Percentiles rank a stretch among this genome's conserved stretches.
phyloP scores from a whole-genome alignment of 2,888 invertebrate genomes.

The Zonitis immaculata region DNA sequence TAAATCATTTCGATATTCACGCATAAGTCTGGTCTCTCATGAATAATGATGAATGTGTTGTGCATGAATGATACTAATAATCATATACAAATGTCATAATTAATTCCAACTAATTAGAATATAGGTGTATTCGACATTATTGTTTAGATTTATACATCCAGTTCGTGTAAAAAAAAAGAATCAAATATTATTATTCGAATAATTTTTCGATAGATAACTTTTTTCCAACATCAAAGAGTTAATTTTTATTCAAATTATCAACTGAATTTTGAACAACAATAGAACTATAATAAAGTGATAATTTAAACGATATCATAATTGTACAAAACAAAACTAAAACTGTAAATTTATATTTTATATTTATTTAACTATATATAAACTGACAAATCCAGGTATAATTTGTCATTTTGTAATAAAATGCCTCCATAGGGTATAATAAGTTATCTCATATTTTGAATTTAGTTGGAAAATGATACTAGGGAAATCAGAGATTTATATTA shows the following conservation, averaged over 20 bases:
- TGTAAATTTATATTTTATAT: too few relatives aligned
- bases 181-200: too few relatives aligned
- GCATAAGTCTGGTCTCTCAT: conserved; percentile 1
- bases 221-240: too few relatives aligned
- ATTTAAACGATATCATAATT: too few relatives aligned
- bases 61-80: conserved; percentile 7
- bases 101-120: neutral
- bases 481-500: conserved; percentile 15
- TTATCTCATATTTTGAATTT: conserved; percentile 18
- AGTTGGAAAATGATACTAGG: conserved; percentile 14
- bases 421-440: conserved; percentile 21
- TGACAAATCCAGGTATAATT: conserved; percentile 19
- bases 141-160: neutral
- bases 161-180: too few relatives aligned
- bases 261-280: too few relatives aligned
- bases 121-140: neutral
- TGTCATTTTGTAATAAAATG: conserved; percentile 20
- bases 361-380: too few relatives aligned
- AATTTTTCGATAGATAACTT: too few relatives aligned
- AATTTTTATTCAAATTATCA: too few relatives aligned
- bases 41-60: conserved; percentile 8
- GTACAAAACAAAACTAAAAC: too few relatives aligned
- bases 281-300: too few relatives aligned
- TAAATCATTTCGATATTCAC: neutral
- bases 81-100: neutral